Evolutionary conservation across 1,140 invertebrate genomes (phyloP), one percentile per base, ranked within the genome.

Genomic region (Drosophila mayri): DNA sequence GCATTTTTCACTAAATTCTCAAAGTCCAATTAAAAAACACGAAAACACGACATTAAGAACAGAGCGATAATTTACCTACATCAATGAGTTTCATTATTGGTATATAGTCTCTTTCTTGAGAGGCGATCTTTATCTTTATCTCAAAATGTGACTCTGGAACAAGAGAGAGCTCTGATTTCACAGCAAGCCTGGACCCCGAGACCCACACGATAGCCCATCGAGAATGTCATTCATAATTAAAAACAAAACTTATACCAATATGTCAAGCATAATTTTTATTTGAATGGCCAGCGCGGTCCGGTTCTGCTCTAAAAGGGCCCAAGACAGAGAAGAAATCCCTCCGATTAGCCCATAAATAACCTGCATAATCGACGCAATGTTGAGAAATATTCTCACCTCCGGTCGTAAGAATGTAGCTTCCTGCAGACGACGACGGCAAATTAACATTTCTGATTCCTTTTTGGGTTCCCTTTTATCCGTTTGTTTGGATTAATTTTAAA

Each of bases 401-500:
- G 78, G 67, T 76, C 77, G 64, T 84, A 70, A 68, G 61, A 76
- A 76, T 67, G 40, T 71, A 59, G 86, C 76, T 90, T 90, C 86
- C 86, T 90, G 78, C 54, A 63, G 25, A 50, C 35, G 49, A 25
- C 77, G 70, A 75, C 18, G 73, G 74, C 85, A 88, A 90, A 88
- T 88, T 88, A 88, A 88, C 85, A 88, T 88, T 88, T 88, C 73
- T 90, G 85, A 80, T 88, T 83, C 72, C 84, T 77, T 84, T 84
- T 70, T 55, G 52, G 70, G 81, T 64, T 50, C 64, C 79, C 82
- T 77, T 78, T 90, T 77, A 90, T 90, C 76, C 82, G 81, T 87
- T 91, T 90, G 87, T 91, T 90, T 91, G 87, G 83, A 91, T 91
- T 91, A 87, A 91, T 91, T 91, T 87, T 87, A 91, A 84, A 91